Percentiles rank a stretch among this genome's conserved stretches.
Conservation (phyloP, 2,113 vertebrate species). For the Cyanoramphus novaezelandiae region DNA sequence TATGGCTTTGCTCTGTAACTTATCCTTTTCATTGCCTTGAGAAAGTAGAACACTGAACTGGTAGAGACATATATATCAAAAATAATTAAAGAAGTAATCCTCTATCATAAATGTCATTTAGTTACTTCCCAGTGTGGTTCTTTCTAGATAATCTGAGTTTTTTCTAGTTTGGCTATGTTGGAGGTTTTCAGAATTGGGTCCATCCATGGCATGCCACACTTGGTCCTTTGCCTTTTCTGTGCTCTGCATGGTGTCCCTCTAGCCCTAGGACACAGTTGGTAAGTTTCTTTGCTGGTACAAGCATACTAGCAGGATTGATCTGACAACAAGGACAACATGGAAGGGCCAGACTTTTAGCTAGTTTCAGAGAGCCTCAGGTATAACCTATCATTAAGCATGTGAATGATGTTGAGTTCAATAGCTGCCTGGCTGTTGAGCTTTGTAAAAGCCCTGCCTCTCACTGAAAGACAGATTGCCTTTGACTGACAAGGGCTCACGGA, state of each 20-base stretch:
- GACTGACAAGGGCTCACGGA: neutral
- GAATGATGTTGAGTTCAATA: neutral
- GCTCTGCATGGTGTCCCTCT: neutral
- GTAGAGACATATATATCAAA: neutral
- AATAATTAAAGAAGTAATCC: neutral
- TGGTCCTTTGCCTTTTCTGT: neutral
- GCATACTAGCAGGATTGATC: neutral
- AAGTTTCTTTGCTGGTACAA: neutral
- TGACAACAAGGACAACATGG: neutral
- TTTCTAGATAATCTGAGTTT: neutral
- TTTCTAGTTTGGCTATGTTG: neutral
- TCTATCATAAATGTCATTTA: neutral
- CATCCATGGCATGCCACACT: neutral
- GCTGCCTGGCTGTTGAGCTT: neutral
- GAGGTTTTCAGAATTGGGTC: neutral
- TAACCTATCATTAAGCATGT: neutral
- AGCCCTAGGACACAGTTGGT: neutral
- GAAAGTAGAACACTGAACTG: neutral
- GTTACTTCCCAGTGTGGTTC: neutral
- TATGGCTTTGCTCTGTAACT: neutral
- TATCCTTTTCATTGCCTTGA: neutral
- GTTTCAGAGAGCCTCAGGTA: neutral
- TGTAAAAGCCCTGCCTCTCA: neutral
- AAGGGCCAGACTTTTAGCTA: neutral
- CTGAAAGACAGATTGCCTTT: neutral